Conservation (phyloP, 2,888 invertebrate species). For the Norana najaformis region DNA sequence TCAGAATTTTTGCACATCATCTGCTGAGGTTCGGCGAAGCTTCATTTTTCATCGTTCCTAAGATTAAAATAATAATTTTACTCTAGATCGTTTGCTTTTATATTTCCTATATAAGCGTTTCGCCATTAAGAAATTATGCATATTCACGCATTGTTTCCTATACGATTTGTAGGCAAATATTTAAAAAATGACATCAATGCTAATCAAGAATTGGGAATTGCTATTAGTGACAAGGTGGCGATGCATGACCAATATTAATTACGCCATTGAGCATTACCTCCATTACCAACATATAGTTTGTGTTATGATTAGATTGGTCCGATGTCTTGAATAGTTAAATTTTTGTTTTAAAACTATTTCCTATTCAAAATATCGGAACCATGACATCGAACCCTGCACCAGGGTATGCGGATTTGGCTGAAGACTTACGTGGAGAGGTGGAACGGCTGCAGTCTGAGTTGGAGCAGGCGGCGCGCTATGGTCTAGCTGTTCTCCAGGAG, state of each 20-base stretch:
- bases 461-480: conserved; percentile 93
- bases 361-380: not conserved
- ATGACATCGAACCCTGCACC: not conserved
- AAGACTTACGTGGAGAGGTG: conserved; percentile 47
- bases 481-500: conserved; percentile 89
- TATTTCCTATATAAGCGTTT: no score
- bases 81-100: no score
- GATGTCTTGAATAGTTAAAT: not conserved
- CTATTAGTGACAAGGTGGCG: not conserved
- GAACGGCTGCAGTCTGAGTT: conserved; percentile 55
- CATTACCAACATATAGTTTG: not conserved
- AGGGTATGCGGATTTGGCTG: not conserved
- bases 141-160: no score
- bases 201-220: no score
- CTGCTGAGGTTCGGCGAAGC: no score
- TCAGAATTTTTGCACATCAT: no score
- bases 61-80: no score
- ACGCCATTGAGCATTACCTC: not conserved
- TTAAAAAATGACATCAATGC: no score
- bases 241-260: not conserved
- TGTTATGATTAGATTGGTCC: not conserved
- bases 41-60: no score
- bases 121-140: no score
- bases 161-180: no score
- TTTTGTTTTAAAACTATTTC: not conserved